These are phyloP conservation scores for Pseudoips prasinana DNA, from an alignment of 2,888 invertebrate genomes.

Conservation along the genomic window DNA sequence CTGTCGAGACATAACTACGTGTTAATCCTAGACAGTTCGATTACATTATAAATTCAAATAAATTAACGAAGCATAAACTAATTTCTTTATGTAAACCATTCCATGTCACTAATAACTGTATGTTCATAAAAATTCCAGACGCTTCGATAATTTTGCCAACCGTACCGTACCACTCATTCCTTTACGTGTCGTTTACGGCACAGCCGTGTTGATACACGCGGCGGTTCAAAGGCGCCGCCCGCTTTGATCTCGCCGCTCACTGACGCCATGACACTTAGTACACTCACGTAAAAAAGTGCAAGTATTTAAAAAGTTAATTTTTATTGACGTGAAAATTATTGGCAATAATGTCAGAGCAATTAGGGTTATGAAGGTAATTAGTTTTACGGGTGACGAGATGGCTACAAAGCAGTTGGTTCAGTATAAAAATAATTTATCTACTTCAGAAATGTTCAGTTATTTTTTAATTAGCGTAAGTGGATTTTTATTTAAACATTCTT, in stretches of 20 bases:
- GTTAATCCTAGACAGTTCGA: no score
- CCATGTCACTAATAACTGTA: no score
- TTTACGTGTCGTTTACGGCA: conserved; percentile 55
- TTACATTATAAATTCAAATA: no score
- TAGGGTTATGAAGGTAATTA: conserved; percentile 25
- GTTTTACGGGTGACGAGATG: conserved; percentile 19
- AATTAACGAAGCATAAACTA: no score
- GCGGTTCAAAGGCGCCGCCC: conserved; percentile 56
- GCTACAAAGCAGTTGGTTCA: conserved; percentile 18
- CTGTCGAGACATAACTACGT: no score
- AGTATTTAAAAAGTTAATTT: conserved; percentile 33
- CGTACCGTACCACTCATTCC: conserved; percentile 35
- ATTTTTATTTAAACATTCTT: no score
- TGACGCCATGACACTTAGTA: conserved; percentile 47
- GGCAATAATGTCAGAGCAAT: conserved; percentile 31
- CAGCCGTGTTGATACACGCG: conserved; percentile 48
- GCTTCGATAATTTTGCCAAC: conserved; percentile 29
- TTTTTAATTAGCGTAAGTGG: no score
- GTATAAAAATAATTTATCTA: conserved; percentile 12
- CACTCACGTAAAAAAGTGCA: conserved; percentile 41
- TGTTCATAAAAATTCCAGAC: conserved; percentile 4
- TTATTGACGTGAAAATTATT: conserved; percentile 37
- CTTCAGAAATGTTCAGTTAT: neutral
- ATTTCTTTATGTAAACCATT: no score
- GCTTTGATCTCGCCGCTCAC: conserved; percentile 59